Evolutionary conservation across 1,140 invertebrate species (phyloP).

Genomic region (Drosophila oshimai): DNA sequence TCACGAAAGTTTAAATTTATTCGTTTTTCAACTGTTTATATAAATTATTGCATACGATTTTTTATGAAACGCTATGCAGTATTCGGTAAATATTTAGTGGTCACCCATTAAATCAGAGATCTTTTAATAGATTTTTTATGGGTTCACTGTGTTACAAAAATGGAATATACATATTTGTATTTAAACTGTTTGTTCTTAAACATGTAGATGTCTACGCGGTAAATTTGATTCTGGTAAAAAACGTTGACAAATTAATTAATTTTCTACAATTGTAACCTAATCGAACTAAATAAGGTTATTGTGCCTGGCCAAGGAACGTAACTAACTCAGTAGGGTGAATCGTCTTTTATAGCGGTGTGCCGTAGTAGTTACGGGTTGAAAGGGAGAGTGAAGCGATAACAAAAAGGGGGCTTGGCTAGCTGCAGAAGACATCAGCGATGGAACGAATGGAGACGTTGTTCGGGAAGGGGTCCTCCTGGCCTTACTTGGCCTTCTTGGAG

Average conservation of each 20-base stretch:
- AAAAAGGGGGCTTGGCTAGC: constrained; percentile 30
- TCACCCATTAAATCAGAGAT: background rate
- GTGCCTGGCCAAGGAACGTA: constrained; percentile 57
- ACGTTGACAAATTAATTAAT: constrained; percentile 18
- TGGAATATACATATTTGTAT: constrained; percentile 35
- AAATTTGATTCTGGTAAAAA: constrained; percentile 46
- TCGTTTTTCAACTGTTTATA: background rate
- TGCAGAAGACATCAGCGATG: constrained; percentile 53
- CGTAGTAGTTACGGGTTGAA: background rate
- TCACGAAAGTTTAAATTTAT: background rate
- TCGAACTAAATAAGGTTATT: constrained; percentile 56
- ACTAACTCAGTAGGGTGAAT: constrained; percentile 37
- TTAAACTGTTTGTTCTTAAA: constrained; percentile 17
- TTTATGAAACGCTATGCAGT: background rate
- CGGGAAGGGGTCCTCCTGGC: constrained; percentile 32
- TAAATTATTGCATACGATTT: background rate
- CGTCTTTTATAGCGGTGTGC: constrained; percentile 50
- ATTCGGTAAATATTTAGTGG: background rate
- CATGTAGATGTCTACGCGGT: background rate
- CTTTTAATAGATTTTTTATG: background rate
- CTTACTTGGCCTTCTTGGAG: constrained; percentile 77
- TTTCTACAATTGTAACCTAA: constrained; percentile 44
- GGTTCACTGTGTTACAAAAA: constrained; percentile 1
- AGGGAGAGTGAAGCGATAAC: constrained; percentile 15
- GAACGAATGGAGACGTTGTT: constrained; percentile 42